Base-by-base conservation (phyloP, 2,888 invertebrate species). In the Zaprionus obscuricornis region DNA sequence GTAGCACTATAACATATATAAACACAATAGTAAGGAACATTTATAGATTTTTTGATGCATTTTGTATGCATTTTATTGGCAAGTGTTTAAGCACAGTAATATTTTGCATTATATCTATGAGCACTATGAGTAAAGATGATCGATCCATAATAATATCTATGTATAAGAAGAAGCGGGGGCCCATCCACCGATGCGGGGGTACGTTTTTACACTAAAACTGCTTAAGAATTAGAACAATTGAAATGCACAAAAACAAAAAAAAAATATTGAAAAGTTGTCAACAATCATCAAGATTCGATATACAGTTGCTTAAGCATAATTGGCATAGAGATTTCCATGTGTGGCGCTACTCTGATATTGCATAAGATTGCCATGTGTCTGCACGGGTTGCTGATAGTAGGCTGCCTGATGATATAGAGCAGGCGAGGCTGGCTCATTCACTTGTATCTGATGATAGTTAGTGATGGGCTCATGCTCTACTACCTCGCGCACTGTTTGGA, bases 401-500 rank as follows among this genome's bases (percentile, higher is more conserved):
- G 83, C 79, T 1, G 81, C 82, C 46, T 84, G 82, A 45, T 86
- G 85, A 8, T 88, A 86, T 1, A 74, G 57, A 0, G 71, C 49
- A 0, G 87, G 86, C 0, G 78, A 74, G 3, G 92, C 91, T 5
- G 92, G 92, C 42, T 92, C 91, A 50, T 92, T 92, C n/a, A 92
- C 91, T 40, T 92, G 91, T 7, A 92, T 90, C 60, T 92, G 90
- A 67, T 92, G 92, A 66, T 92, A 89, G 74, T 92, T 92, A 29
- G 92, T 92, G 31, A 92, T 91, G 22, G 93, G 93, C 79, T 93
- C 92, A 36, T 92, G 91, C 34, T 93, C 92, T 62, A 92, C 92
- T 17, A 92, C 90, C 79, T 92, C 92, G 74, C 93, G 92, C 11
- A 93, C 90, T 1, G 93, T 93, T 86, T 93, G 92, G 65, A 93